A percentile compares a stretch with the other conserved stretches of the same genome.
Evolutionary conservation across 1,140 invertebrate species (phyloP).

Genomic region (Copidosoma floridanum): DNA sequence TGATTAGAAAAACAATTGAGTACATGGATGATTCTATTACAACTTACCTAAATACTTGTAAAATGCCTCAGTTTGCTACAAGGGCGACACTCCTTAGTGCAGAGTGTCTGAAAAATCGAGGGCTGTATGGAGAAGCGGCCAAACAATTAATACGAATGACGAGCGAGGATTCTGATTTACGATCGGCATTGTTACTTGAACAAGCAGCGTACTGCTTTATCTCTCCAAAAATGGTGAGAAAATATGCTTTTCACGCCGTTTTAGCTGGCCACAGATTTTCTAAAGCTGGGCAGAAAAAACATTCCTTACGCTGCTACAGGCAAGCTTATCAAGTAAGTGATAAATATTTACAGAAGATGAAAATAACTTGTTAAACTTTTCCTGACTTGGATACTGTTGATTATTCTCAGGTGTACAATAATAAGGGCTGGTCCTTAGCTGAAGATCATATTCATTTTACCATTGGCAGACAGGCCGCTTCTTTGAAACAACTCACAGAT

Average conservation of each 20-base stretch:
- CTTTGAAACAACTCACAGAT: conserved; percentile 72
- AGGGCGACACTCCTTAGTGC: conserved; percentile 84
- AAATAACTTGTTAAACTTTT: neutral
- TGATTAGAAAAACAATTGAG: conserved; percentile 74
- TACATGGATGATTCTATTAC: conserved; percentile 93
- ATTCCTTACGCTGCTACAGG: conserved; percentile 87
- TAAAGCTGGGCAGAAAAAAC: conserved; percentile 86
- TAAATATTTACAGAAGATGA: neutral
- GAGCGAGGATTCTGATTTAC: conserved; percentile 87
- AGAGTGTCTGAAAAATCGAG: conserved; percentile 77
- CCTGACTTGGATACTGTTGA: neutral
- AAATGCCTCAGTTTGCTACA: conserved; percentile 86
- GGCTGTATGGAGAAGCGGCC: conserved; percentile 83
- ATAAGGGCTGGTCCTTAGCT: conserved; percentile 83
- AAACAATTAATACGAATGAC: conserved; percentile 93
- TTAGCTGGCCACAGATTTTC: conserved; percentile 90
- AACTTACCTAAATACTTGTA: conserved; percentile 86
- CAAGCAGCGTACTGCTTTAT: conserved; percentile 94
- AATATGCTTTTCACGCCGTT: conserved; percentile 97
- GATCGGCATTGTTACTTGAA: conserved; percentile 89
- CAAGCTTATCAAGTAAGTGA: conserved; percentile 86
- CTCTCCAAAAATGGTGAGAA: conserved; percentile 77
- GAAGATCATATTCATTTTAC: conserved; percentile 95
- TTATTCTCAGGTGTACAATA: conserved; percentile 68
- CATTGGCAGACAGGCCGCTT: conserved; percentile 82